Base-by-base conservation (phyloP, 2,113 vertebrate species). In the Paramisgurnus dabryanus region DNA sequence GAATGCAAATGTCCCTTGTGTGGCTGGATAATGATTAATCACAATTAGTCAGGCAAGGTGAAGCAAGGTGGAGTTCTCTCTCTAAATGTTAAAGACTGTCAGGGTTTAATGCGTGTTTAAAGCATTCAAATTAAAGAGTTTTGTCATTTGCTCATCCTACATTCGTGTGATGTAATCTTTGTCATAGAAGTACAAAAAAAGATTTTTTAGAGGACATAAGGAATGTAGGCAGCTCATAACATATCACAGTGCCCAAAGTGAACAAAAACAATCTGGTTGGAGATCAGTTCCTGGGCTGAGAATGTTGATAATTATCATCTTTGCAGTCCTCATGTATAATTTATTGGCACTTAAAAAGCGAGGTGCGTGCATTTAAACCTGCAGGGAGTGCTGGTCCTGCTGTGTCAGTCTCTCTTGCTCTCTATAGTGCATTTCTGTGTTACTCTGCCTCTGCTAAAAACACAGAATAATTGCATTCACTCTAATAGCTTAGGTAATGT, bases 401-500 rank as follows among this genome's bases (percentile, higher is more conserved):
- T 82, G 80, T 85, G 89, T 88, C 85, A 82, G 66, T 84, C 64
- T 80, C 79, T 83, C 73, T 80, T 77, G 76, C 78, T 81, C 82
- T 6, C 77, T 60, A 47, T 66, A 43, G 66, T 65, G 53, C 67
- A 86, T 86, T 82, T 80, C 81, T 81, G 1, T 78, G 49, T 7
- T 47, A 76, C 65, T 67, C 40, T 70, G 39, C 45, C 53, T 55
- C n/a, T 68, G 64, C 15, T 49, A 67, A 77, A 92, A 91, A 89
- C 87, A 84, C 87, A 86, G 87, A 89, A 89, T 91, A 92, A 92
- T 92, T 92, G 89, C 87, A 88, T 91, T 91, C 89, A 87, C 89
- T 90, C 89, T 93, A 92, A 92, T 92, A 92, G 91, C 90, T 84
- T 88, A 88, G 91, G 87, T 92, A 92, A 92, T 92, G 91, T 92